A percentile compares a stretch with the other conserved stretches of the same genome.
Evolutionary conservation across 1,140 invertebrate species (phyloP).

Genomic region (Neodiprion lecontei): DNA sequence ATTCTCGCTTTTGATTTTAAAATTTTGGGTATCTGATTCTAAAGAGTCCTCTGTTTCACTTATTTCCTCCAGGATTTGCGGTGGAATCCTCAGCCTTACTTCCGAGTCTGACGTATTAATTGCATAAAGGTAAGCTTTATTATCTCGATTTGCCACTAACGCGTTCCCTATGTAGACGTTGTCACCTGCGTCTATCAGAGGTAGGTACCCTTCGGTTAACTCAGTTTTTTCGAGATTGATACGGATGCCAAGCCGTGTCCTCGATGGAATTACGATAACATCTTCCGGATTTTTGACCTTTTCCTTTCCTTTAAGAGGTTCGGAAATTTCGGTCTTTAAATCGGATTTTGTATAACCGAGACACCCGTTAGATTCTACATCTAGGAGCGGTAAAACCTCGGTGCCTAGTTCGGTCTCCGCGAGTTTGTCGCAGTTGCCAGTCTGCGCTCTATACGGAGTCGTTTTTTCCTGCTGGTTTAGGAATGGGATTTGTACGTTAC

Average conservation of each 20-base stretch:
- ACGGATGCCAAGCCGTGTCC: constrained; percentile 8
- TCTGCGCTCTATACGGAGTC: background rate
- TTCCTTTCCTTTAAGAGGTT: background rate
- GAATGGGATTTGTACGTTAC: background rate
- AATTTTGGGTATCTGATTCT: too few species aligned
- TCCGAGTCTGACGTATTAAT: constrained; percentile 16
- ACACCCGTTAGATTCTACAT: background rate
- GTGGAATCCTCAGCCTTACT: constrained; percentile 11
- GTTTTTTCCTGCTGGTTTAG: background rate
- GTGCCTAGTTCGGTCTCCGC: background rate
- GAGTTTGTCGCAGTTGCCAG: background rate
- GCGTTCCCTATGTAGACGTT: constrained; percentile 13
- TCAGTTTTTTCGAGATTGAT: constrained; percentile 10
- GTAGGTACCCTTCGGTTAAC: constrained; percentile 9
- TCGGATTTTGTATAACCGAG: background rate
- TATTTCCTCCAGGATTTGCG: background rate
- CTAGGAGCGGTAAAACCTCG: background rate
- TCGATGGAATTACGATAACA: constrained; percentile 11
- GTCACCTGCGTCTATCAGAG: background rate
- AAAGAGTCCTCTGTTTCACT: background rate
- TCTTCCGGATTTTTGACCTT: constrained; percentile 4
- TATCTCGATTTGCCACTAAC: background rate
- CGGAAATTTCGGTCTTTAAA: background rate
- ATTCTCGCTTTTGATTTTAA: too few species aligned
- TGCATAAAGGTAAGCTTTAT: background rate